phyloP scores from a whole-genome alignment of 2,888 invertebrate species.

The Loripinus fragilis region DNA sequence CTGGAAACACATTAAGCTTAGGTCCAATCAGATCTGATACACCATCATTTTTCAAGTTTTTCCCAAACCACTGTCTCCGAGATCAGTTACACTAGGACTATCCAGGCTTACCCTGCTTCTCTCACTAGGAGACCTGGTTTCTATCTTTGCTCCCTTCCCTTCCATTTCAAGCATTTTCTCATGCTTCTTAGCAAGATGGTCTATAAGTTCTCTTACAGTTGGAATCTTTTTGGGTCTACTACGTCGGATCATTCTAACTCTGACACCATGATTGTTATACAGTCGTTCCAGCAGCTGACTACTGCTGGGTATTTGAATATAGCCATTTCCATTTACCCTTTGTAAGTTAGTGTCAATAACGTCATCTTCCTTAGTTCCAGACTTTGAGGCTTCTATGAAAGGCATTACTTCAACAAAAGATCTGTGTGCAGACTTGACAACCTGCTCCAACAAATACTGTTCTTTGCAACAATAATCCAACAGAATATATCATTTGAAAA shows the following conservation, averaged over 20 bases:
- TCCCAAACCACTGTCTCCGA: background rate
- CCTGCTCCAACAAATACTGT: too few species aligned
- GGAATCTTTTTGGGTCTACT: constrained; percentile 62
- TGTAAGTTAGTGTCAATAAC: constrained; percentile 33
- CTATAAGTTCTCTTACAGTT: constrained; percentile 71
- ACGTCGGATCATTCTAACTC: constrained; percentile 61
- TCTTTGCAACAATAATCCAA: too few species aligned
- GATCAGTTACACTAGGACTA: background rate
- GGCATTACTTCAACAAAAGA: background rate
- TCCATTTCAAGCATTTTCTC: constrained; percentile 60
- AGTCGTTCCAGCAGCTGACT: constrained; percentile 65
- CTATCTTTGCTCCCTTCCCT: constrained; percentile 40
- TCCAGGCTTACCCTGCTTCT: background rate
- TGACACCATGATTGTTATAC: constrained; percentile 69
- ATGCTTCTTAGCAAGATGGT: constrained; percentile 69
- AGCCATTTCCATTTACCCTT: constrained; percentile 43
- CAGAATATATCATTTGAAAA: too few species aligned
- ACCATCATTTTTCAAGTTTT: background rate
- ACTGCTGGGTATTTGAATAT: constrained; percentile 58
- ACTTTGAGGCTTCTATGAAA: constrained; percentile 9
- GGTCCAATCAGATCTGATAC: background rate
- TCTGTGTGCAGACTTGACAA: too few species aligned
- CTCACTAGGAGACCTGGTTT: background rate
- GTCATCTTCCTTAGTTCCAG: constrained; percentile 23
- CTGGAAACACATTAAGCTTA: background rate